phyloP scores from a whole-genome alignment of 2,888 invertebrate genomes.

The Cylloceria caligata region DNA sequence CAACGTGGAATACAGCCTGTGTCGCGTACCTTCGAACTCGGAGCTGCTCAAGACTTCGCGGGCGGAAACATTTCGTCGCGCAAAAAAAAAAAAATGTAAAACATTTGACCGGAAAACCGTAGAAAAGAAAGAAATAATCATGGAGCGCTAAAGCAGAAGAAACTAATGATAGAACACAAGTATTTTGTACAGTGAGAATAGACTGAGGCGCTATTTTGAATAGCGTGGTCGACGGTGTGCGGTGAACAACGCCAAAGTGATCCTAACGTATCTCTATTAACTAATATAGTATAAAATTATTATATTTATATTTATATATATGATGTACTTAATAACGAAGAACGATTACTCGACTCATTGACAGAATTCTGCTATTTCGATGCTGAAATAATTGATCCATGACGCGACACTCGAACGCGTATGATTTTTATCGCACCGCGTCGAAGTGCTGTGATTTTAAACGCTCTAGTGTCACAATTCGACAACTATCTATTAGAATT shows the following conservation, averaged over 20 bases:
- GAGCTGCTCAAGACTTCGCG: slow-evolving; percentile 41
- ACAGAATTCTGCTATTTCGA: slow-evolving; percentile 46
- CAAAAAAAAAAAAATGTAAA: not conserved
- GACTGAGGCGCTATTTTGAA: slow-evolving; percentile 68
- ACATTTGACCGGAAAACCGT: not conserved
- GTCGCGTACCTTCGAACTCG: not conserved
- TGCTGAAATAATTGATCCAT: slow-evolving; percentile 36
- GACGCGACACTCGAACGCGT: slow-evolving; percentile 23
- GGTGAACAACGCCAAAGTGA: slow-evolving; percentile 71
- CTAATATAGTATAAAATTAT: slow-evolving; percentile 53
- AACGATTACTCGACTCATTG: slow-evolving; percentile 36
- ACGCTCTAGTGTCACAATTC: too few species aligned
- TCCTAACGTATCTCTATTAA: slow-evolving; percentile 67
- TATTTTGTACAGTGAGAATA: slow-evolving; percentile 78
- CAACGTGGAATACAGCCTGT: not conserved
- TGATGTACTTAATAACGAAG: slow-evolving; percentile 51
- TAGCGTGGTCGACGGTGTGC: slow-evolving; percentile 68
- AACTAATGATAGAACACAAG: slow-evolving; percentile 67
- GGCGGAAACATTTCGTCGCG: not conserved
- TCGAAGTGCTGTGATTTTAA: slow-evolving; percentile 46
- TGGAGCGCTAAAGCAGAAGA: slow-evolving; percentile 63
- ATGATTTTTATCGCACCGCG: not conserved
- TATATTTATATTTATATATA: slow-evolving; percentile 40
- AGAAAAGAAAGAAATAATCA: slow-evolving; percentile 40
- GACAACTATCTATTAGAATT: slow-evolving; percentile 24